phyloP scores from a whole-genome alignment of 2,113 vertebrate genomes.

The Motacilla alba region DNA sequence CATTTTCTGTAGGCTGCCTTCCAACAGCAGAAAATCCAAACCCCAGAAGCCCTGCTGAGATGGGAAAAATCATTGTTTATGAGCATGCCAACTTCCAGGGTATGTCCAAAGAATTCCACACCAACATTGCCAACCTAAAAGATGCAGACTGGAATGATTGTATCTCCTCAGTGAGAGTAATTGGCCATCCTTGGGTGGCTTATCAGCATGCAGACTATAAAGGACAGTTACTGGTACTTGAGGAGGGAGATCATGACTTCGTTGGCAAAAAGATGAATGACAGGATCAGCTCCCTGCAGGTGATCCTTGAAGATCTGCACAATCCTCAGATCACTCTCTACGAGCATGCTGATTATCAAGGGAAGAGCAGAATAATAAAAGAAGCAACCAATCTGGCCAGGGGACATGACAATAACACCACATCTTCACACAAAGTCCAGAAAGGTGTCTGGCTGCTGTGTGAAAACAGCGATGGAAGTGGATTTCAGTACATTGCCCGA shows the following conservation, averaged over 20 bases:
- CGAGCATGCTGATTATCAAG: background rate
- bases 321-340: conserved; percentile 35
- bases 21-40: background rate
- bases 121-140: background rate
- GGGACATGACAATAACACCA: background rate
- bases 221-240: background rate
- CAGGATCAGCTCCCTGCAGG: background rate
- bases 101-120: background rate
- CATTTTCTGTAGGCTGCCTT: background rate
- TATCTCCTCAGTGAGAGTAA: conserved; percentile 32
- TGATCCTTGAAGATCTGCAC: conserved; percentile 6
- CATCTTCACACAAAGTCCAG: conserved; percentile 27
- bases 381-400: background rate
- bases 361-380: background rate
- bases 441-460: conserved; percentile 26
- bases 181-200: conserved; percentile 36
- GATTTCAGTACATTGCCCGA: background rate
- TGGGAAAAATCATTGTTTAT: conserved; percentile 22
- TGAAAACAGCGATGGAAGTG: background rate
- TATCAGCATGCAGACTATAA: background rate
- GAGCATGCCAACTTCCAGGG: conserved; percentile 33
- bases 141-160: conserved; percentile 1
- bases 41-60: background rate
- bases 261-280: background rate
- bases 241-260: background rate